These are phyloP conservation scores for Australoheros scitulus DNA, from an alignment of 2,113 vertebrate species.

Conservation along the genomic window DNA sequence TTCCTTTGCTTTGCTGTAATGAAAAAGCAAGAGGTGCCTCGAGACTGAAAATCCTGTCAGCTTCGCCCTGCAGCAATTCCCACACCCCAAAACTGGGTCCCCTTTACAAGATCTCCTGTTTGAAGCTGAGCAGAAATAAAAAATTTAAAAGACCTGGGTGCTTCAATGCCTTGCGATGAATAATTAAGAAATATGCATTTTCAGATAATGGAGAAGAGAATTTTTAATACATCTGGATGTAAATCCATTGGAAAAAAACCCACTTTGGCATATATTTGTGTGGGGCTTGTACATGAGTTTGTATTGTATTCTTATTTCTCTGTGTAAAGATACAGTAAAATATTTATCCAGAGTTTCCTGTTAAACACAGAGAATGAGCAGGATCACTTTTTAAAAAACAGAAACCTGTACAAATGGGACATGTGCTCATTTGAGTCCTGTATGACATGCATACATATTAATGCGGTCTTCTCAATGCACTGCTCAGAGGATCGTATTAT, in stretches of 20 bases:
- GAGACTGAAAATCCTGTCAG: slow-evolving; percentile 78
- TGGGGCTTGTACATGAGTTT: slow-evolving; percentile 51
- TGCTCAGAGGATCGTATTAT: slow-evolving; percentile 24
- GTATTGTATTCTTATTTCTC: slow-evolving; percentile 64
- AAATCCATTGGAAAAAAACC: slow-evolving; percentile 66
- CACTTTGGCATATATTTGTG: slow-evolving; percentile 66
- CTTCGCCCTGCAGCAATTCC: slow-evolving; percentile 77
- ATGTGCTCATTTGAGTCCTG: slow-evolving; percentile 50
- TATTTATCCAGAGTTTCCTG: slow-evolving; percentile 62
- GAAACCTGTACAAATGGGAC: slow-evolving; percentile 59
- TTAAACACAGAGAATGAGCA: slow-evolving; percentile 58
- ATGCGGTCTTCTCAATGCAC: slow-evolving; percentile 25
- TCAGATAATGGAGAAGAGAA: slow-evolving; percentile 72
- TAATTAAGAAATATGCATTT: slow-evolving; percentile 79
- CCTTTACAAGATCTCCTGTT: slow-evolving; percentile 75
- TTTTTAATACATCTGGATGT: slow-evolving; percentile 67
- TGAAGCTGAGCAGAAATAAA: slow-evolving; percentile 79
- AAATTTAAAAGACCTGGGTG: slow-evolving; percentile 78
- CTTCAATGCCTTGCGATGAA: slow-evolving; percentile 77
- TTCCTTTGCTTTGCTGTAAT: slow-evolving; percentile 75
- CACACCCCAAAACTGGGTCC: slow-evolving; percentile 77
- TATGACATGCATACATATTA: slow-evolving; percentile 37
- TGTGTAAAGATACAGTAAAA: slow-evolving; percentile 65
- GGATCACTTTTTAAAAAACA: slow-evolving; percentile 48
- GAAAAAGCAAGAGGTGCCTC: slow-evolving; percentile 72